phyloP scores from a whole-genome alignment of 1,140 invertebrate genomes.

The Linepithema humile region DNA sequence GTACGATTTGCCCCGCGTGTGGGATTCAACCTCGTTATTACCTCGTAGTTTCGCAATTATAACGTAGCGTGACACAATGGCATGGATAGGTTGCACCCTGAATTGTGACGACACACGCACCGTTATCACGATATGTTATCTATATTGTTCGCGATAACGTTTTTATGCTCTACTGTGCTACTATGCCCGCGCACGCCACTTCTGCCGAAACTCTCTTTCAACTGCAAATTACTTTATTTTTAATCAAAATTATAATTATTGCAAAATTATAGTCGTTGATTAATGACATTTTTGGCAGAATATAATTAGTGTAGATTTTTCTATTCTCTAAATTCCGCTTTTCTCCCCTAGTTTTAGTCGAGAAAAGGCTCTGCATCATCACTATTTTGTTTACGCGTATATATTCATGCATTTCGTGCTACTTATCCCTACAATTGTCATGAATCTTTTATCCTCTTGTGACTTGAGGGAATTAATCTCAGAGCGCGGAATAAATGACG shows the following conservation, averaged over 20 bases:
- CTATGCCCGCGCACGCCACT: neutral
- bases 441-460: neutral
- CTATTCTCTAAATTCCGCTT: too few species aligned
- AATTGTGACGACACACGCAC: neutral
- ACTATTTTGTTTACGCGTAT: too few species aligned
- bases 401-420: too few species aligned
- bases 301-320: too few species aligned
- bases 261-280: too few species aligned
- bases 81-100: neutral
- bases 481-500: neutral
- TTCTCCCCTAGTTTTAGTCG: too few species aligned
- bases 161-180: neutral
- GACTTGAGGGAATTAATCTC: neutral
- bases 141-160: neutral
- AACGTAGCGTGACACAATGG: constrained; percentile 12
- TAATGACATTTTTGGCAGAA: too few species aligned
- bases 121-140: neutral
- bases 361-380: too few species aligned
- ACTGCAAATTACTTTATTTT: too few species aligned
- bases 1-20: neutral
- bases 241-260: too few species aligned
- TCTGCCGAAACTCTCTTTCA: neutral
- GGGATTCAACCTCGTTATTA: constrained; percentile 9
- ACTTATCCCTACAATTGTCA: neutral
- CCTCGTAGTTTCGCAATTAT: neutral